A percentile compares a stretch with the other conserved stretches of the same genome.
Evolutionary conservation across 2,113 vertebrate genomes (phyloP).

Genomic region (Budorcas taxicolor): DNA sequence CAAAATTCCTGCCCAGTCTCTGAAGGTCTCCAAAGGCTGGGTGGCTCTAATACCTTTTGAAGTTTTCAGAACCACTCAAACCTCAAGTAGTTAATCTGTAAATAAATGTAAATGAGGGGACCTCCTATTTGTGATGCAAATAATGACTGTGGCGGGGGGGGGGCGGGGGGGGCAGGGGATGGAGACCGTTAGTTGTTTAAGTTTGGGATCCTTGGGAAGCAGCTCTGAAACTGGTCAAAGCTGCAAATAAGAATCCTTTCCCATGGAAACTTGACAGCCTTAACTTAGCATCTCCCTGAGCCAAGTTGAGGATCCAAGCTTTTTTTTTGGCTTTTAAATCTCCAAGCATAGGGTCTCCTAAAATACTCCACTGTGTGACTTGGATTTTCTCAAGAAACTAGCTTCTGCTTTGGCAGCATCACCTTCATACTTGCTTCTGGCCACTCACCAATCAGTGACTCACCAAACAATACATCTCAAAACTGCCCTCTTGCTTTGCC

Average conservation of each 20-base stretch:
- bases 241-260: background rate
- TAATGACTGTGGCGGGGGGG: background rate
- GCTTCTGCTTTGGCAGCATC: background rate
- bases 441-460: slow-evolving; percentile 25
- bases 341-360: background rate
- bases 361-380: background rate
- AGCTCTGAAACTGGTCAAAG: background rate
- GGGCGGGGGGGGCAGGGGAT: rapidly evolving
- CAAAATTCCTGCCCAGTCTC: background rate
- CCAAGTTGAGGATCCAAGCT: background rate
- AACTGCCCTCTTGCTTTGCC: slow-evolving; percentile 38
- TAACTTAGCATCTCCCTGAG: background rate
- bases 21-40: background rate
- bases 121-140: background rate
- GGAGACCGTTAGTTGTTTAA: background rate
- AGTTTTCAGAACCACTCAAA: background rate
- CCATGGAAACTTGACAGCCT: background rate
- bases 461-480: background rate
- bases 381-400: slow-evolving; percentile 39
- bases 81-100: background rate
- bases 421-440: background rate
- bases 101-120: background rate
- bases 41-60: background rate
- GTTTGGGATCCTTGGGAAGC: background rate
- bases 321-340: background rate